Conservation (phyloP, 2,797 vertebrate species). For the Hirundo rustica region DNA sequence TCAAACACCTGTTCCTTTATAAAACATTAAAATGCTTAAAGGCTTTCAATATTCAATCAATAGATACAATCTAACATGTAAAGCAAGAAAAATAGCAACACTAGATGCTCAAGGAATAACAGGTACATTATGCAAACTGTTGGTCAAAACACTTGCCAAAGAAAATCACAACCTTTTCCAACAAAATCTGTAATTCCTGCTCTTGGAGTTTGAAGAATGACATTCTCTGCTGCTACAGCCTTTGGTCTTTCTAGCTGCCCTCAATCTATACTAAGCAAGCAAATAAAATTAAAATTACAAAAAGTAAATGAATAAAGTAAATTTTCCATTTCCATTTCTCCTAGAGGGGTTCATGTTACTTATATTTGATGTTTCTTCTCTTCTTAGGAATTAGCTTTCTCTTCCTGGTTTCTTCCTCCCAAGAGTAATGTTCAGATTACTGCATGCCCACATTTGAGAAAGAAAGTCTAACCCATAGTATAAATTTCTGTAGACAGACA, state of each 20-base stretch:
- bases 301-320: constrained; percentile 64
- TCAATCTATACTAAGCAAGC: constrained; percentile 55
- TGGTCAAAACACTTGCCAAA: constrained; percentile 32
- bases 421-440: constrained; percentile 15
- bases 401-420: constrained; percentile 21
- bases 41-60: neutral
- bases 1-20: neutral
- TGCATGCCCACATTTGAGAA: neutral
- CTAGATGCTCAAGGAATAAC: neutral
- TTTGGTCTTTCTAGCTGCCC: constrained; percentile 44
- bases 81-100: constrained; percentile 28
- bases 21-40: neutral
- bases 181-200: constrained; percentile 8
- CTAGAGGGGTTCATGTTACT: constrained; percentile 42
- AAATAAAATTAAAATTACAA: constrained; percentile 63
- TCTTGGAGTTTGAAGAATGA: neutral
- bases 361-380: constrained; percentile 41
- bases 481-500: neutral
- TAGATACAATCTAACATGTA: neutral
- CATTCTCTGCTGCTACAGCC: constrained; percentile 41
- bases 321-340: constrained; percentile 58
- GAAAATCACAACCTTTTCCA: constrained; percentile 11
- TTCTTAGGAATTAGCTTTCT: constrained; percentile 44
- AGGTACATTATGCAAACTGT: neutral
- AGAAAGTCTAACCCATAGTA: neutral